Base-by-base conservation (phyloP, 2,113 vertebrate genomes). In the Larimichthys polyactis region DNA sequence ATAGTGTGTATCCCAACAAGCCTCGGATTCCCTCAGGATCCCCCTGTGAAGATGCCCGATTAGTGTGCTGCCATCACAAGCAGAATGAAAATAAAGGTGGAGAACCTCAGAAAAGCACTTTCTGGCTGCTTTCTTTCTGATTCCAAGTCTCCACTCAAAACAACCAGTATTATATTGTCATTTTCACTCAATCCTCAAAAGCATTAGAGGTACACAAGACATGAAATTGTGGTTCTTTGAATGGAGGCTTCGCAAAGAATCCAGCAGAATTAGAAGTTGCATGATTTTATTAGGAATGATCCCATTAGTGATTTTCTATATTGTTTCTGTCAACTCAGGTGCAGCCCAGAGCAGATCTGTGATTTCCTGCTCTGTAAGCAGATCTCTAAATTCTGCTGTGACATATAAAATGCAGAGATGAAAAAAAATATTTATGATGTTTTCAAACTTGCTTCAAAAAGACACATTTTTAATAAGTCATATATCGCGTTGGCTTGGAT, bases 121-220 rank as follows among this genome's bases (percentile, higher is more conserved):
- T 70, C 49, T 51, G 6, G 7, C 12, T 71, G 15, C 9, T 48
- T 72, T 79, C 7, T 36, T 11, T 62, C 49, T 19, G 46, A 77
- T 68, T 70, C 12, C 27, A 24, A 63, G 22, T 81, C 27, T 67
- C 16, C 15, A 32, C 70, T 70, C 65, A 74, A 75, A 80, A 74
- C 48, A 48, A 27, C 14, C 19, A 68, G 44, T 24, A 87, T 83
- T 78, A 71, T 64, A 64, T 65, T 76, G 29, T 78, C 44, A 76
- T 82, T 82, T 88, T 78, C 72, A 59, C 59, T 71, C 68, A 51
- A 44, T 80, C 78, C 69, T 80, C 57, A 66, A 29, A 44, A 66
- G 19, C 46, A 84, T 81, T 81, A 36, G 19, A 79, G 17, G 80
- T 27, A 79, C 40, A 57, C 46, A n/a, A 65, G 20, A 80, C 69